Conservation (phyloP, 2,113 vertebrate genomes). For the Centropristis striata region DNA sequence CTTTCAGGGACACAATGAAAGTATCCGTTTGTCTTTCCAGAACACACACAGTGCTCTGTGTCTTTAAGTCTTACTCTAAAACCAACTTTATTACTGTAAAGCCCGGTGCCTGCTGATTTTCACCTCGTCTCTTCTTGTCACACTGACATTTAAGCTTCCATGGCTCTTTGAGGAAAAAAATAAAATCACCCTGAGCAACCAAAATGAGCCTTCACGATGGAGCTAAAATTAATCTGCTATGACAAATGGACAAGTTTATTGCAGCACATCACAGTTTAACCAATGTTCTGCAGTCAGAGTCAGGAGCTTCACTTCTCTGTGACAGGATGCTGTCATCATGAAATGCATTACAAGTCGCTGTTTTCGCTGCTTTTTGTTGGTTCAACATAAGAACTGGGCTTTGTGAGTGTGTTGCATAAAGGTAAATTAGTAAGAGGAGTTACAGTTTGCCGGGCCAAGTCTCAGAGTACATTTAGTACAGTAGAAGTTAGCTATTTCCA, state of each 20-base stretch:
- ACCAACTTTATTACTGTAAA: not conserved
- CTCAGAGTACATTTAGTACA: not conserved
- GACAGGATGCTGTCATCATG: conserved; percentile 11
- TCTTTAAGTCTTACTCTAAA: not conserved
- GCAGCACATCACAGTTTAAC: conserved; percentile 35
- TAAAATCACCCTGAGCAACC: conserved; percentile 15
- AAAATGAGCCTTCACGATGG: conserved; percentile 21
- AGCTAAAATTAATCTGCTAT: conserved; percentile 44
- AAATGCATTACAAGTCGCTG: too few species aligned
- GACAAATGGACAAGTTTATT: conserved; percentile 45
- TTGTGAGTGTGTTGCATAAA: not conserved
- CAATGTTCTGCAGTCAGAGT: conserved; percentile 19
- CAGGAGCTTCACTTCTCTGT: conserved; percentile 13
- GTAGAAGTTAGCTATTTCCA: not conserved
- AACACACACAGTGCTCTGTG: not conserved
- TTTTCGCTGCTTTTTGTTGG: too few species aligned
- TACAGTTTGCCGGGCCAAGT: too few species aligned
- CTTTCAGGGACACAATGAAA: not conserved
- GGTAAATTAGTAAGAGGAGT: not conserved
- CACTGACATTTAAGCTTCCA: conserved; percentile 15
- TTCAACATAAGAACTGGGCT: not conserved
- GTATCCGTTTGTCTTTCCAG: conserved; percentile 2
- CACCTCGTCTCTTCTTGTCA: conserved; percentile 4
- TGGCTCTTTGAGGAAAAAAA: not conserved
- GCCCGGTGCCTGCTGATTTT: not conserved